Evolutionary conservation across 2,113 vertebrate genomes (phyloP).

Genomic region (Catharus minimus): DNA sequence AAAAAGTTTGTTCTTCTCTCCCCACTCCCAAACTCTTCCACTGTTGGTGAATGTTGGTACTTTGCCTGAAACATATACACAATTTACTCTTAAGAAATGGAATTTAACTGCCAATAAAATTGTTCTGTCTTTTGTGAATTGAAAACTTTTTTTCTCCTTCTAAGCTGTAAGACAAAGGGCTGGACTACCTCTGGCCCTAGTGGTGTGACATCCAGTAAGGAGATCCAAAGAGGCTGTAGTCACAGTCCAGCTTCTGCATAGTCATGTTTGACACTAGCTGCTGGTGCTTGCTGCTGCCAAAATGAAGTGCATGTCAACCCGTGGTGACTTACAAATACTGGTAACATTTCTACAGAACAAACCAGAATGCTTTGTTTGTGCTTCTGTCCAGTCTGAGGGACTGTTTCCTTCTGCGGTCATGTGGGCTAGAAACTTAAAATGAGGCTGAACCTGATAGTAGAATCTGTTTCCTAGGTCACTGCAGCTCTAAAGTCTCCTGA

Average conservation of each 20-base stretch:
- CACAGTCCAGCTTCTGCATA: neutral
- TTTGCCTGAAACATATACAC: neutral
- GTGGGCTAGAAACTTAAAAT: neutral
- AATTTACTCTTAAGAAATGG: neutral
- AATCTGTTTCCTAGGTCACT: neutral
- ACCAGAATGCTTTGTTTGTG: neutral
- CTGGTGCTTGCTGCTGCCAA: neutral
- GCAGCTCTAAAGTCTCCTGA: neutral
- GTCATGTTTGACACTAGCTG: rapidly evolving
- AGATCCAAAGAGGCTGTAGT: neutral
- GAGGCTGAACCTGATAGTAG: neutral
- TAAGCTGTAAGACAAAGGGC: neutral
- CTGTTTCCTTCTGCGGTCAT: neutral
- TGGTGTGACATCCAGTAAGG: neutral
- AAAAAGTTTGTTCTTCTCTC: neutral
- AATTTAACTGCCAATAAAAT: neutral
- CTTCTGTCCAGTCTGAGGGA: neutral
- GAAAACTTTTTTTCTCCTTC: neutral
- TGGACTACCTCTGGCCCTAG: neutral
- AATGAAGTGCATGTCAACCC: neutral
- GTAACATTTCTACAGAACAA: neutral
- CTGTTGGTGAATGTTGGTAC: neutral
- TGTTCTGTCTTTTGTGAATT: neutral
- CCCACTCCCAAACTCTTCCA: neutral
- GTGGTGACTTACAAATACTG: neutral